A percentile compares a stretch with the other conserved stretches of the same genome.
phyloP scores from a whole-genome alignment of 2,113 vertebrate species.

The Marmota flaviventris region DNA sequence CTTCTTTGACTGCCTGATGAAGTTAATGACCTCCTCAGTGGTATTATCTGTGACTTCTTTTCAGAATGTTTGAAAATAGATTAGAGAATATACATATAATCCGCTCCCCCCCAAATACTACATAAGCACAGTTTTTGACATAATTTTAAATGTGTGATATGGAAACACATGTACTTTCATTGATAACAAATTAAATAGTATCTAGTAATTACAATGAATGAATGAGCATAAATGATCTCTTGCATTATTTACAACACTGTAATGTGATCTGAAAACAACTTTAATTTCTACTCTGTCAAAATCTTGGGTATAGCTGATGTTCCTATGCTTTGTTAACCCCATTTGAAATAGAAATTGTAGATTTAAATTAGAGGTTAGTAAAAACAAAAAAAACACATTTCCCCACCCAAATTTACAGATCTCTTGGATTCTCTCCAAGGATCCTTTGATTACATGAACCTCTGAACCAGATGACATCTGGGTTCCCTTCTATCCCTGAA shows the following conservation, averaged over 20 bases:
- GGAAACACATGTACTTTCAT: neutral
- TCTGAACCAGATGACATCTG: neutral
- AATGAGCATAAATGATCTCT: neutral
- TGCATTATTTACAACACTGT: neutral
- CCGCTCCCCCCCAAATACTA: neutral
- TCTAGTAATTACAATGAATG: neutral
- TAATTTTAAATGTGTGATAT: constrained; percentile 24
- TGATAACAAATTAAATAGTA: neutral
- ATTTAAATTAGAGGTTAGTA: neutral
- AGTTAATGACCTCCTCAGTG: too few species aligned
- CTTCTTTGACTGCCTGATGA: neutral
- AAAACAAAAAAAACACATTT: constrained; percentile 54
- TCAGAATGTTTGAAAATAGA: constrained; percentile 33
- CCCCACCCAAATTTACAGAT: neutral
- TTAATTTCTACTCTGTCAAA: neutral
- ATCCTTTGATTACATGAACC: neutral
- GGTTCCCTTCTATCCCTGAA: neutral
- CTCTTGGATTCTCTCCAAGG: neutral
- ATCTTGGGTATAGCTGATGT: neutral
- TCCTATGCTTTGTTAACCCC: neutral
- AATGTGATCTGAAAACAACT: neutral
- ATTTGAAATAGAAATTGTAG: constrained; percentile 12
- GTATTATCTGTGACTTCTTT: neutral
- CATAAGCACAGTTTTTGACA: neutral
- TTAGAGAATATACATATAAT: neutral